Evolutionary conservation across 2,888 invertebrate genomes (phyloP).

Genomic region (Aphodius sticticus): DNA sequence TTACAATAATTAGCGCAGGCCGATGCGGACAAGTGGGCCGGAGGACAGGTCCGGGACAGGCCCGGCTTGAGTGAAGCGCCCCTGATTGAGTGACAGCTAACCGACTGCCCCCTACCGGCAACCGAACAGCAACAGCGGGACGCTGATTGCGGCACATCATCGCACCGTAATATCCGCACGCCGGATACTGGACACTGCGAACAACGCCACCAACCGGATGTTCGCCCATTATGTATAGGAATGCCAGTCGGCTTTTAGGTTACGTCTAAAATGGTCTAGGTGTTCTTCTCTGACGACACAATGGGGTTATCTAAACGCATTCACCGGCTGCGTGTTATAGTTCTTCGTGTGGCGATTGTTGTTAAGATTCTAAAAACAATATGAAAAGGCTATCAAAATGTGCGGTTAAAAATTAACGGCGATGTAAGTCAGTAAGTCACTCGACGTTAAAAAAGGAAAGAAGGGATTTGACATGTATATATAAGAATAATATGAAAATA

Average conservation of each 20-base stretch:
- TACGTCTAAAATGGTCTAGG: background rate
- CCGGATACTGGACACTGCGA: background rate
- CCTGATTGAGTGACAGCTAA: constrained; percentile 4
- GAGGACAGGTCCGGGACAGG: background rate
- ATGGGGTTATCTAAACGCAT: no score
- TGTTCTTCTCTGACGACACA: background rate
- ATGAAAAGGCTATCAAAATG: no score
- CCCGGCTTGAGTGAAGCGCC: background rate
- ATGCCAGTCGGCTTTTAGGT: background rate
- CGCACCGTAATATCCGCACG: background rate
- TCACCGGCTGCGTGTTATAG: no score
- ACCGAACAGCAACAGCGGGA: background rate
- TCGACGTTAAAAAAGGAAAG: no score
- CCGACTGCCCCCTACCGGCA: background rate
- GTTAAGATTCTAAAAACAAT: no score
- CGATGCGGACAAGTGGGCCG: background rate
- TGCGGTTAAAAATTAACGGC: no score
- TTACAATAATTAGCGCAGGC: background rate
- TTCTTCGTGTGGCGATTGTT: no score
- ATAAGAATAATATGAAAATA: no score
- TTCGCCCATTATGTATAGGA: background rate
- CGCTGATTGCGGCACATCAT: background rate
- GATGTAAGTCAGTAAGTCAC: no score
- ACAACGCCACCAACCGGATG: background rate
- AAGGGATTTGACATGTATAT: no score